Conservation (phyloP, 2,797 vertebrate genomes). For the Enteromius treurensis region DNA sequence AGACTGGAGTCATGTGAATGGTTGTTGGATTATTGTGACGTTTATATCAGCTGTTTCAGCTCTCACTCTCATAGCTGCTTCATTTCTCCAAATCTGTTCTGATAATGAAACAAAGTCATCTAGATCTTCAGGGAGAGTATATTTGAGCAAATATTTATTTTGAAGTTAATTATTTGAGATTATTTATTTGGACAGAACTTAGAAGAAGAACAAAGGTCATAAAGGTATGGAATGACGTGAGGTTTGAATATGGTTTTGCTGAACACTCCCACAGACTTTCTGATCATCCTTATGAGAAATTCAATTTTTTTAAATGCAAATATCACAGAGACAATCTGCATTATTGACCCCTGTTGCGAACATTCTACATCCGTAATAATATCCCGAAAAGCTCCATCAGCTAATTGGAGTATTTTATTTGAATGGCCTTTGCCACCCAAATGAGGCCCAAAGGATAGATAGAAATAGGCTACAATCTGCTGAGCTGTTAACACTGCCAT, state of each 20-base stretch:
- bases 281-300: neutral
- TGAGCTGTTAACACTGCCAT: constrained; percentile 21
- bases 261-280: neutral
- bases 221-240: neutral
- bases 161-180: neutral
- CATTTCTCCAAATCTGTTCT: neutral
- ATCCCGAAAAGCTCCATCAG: constrained; percentile 28
- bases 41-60: neutral
- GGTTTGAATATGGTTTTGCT: neutral
- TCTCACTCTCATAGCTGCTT: neutral
- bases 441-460: constrained; percentile 13
- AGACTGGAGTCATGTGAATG: neutral
- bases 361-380: constrained; percentile 13
- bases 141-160: neutral
- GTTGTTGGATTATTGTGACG: neutral
- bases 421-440: constrained; percentile 21
- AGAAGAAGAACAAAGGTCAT: neutral
- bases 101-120: neutral
- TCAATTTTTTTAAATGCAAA: neutral
- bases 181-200: neutral
- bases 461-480: constrained; percentile 28
- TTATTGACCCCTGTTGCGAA: constrained; percentile 7
- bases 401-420: constrained; percentile 45
- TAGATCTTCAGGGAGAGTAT: neutral
- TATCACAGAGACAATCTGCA: neutral